These are phyloP conservation scores for Channa argus DNA, from an alignment of 2,113 vertebrate species.

Conservation along the genomic window DNA sequence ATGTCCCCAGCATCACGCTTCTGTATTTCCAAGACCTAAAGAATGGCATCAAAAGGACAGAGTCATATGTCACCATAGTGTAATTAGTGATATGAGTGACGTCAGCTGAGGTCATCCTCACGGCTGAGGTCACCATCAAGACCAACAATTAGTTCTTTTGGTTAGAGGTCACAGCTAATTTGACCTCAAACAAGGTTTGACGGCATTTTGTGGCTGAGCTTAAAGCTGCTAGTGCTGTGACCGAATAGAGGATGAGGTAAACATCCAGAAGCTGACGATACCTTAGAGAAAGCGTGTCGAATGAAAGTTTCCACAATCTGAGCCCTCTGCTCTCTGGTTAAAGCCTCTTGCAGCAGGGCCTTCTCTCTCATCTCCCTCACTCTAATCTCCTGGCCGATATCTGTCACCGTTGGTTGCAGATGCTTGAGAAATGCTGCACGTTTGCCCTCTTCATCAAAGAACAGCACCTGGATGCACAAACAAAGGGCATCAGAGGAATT, in stretches of 20 bases:
- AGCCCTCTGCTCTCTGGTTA: constrained; percentile 90
- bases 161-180: constrained; percentile 32
- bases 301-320: constrained; percentile 95
- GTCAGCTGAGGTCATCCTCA: constrained; percentile 43
- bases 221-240: constrained; percentile 26
- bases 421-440: constrained; percentile 83
- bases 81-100: constrained; percentile 37
- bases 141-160: constrained; percentile 54
- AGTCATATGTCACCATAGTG: constrained; percentile 34
- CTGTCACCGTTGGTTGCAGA: constrained; percentile 70
- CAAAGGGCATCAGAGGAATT: background rate
- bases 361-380: constrained; percentile 84
- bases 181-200: constrained; percentile 60
- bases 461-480: constrained; percentile 85
- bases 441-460: constrained; percentile 86
- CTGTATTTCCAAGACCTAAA: constrained; percentile 91
- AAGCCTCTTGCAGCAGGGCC: constrained; percentile 86
- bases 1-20: constrained; percentile 85
- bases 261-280: constrained; percentile 62
- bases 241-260: constrained; percentile 46
- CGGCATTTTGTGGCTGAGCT: constrained; percentile 40
- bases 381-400: constrained; percentile 60
- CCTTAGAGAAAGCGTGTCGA: constrained; percentile 93
- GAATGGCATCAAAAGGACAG: constrained; percentile 5
- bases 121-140: constrained; percentile 44